These are phyloP conservation scores for Tethya wilhelma DNA, from an alignment of 37 sponge, comb jelly and placozoan species.

Conservation along the genomic window DNA sequence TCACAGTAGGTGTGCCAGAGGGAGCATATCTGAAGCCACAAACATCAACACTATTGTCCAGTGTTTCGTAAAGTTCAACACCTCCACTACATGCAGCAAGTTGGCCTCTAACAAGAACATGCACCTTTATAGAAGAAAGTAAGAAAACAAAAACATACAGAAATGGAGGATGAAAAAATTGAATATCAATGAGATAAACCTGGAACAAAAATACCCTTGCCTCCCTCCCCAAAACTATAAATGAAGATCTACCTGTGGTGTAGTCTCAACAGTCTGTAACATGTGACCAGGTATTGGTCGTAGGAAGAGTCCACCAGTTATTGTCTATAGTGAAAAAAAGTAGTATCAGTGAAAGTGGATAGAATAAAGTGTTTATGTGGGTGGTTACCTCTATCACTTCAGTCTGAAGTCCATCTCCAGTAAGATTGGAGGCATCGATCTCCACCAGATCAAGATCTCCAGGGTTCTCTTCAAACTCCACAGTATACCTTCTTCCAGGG, in stretches of 20 bases:
- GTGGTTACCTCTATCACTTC: slow-evolving; percentile 45
- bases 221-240: no score
- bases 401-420: slow-evolving; percentile 43
- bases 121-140: no score
- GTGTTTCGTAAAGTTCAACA: slow-evolving; percentile 3
- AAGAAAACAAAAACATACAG: no score
- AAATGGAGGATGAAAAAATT: no score
- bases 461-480: slow-evolving; percentile 56
- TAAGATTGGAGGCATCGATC: slow-evolving; percentile 31
- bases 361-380: neutral
- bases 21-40: slow-evolving; percentile 69
- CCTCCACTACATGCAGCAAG: slow-evolving; percentile 62
- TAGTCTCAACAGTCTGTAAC: slow-evolving; percentile 79
- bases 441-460: slow-evolving; percentile 59
- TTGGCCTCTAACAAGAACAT: slow-evolving; percentile 60
- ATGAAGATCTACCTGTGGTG: slow-evolving; percentile 93
- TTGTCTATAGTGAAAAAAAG: slow-evolving; percentile 27
- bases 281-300: slow-evolving; percentile 83
- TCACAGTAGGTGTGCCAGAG: slow-evolving; percentile 48
- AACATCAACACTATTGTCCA: neutral
- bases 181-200: no score
- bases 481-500: slow-evolving; percentile 42
- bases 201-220: no score
- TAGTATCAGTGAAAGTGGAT: neutral
- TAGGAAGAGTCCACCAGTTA: slow-evolving; percentile 78